Base-by-base conservation (phyloP, 64 coral and sea anemone species). In the Acropora yongei region DNA sequence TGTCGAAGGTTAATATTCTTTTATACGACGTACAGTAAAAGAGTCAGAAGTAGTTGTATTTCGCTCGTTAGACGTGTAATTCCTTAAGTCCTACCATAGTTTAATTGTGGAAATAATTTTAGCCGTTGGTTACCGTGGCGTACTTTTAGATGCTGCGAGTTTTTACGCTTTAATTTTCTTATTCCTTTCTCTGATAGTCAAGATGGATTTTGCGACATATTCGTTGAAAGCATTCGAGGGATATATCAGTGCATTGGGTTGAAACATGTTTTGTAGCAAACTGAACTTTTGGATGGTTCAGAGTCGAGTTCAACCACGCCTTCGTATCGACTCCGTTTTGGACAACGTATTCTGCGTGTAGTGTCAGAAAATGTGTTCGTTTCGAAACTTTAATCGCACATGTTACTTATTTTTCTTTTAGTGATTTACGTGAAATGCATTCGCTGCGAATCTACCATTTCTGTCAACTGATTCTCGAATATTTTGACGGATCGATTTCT, bases 231-330 rank as follows among this genome's bases (percentile, higher is more conserved):
- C 30, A 30, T 30, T 30, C 30, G 30, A 30, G 30, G 30, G 30
- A 30, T 30, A 30, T 30, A 30, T 30, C 30, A 30, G 30, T 30
- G 30, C 30, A 30, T 30, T 30, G 30, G 30, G 30, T 30, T 30
- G 30, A 30, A 30, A 30, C 30, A 30, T 30, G 30, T 30, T 30
- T 30, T 30, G 30, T 30, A 30, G 30, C 30, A 30, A 30, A 30
- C 30, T 30, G 30, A 30, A 30, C 30, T 30, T 30, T 30, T 30
- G 30, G 30, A 30, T 30, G 30, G 30, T 30, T 30, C 30, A 30
- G 30, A 30, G 30, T 30, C 30, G 6, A 43, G 57, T 85, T 85
- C 8, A 71, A 72, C 82, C 82, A 58, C 82, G n/a, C 82, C 82
- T 72, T 50, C 44, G 2, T 6, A 19, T 12, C 3, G 0, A 63